Conservation (phyloP, 2,113 vertebrate species). For the Ptychochromis oligacanthus region DNA sequence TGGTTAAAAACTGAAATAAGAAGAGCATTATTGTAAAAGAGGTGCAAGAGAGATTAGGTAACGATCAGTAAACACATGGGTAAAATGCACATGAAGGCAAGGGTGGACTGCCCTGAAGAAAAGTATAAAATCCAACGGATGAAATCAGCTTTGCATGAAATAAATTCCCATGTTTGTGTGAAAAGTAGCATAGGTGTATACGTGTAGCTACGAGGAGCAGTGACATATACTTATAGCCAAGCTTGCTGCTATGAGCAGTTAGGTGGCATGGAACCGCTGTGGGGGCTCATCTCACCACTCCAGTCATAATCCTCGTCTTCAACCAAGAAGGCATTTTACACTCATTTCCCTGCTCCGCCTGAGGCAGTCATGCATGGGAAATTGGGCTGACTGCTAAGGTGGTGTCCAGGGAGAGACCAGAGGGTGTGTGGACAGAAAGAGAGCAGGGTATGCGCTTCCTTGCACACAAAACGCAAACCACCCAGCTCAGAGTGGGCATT, state of each 20-base stretch:
- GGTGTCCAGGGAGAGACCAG: conserved; percentile 33
- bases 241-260: conserved; percentile 17
- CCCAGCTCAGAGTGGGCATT: not conserved
- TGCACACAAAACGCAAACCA: conserved; percentile 17
- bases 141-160: not conserved
- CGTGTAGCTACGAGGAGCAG: conserved; percentile 1
- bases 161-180: not conserved
- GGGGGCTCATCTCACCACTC: conserved; percentile 35
- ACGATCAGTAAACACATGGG: not conserved
- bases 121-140: not conserved
- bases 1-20: not conserved
- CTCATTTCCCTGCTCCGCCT: conserved; percentile 51
- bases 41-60: not conserved
- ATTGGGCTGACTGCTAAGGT: conserved; percentile 48
- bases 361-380: conserved; percentile 58
- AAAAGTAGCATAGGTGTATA: not conserved
- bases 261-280: conserved; percentile 41
- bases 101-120: not conserved
- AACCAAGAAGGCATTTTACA: conserved; percentile 58
- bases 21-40: not conserved
- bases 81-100: not conserved
- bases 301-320: conserved; percentile 53
- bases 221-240: conserved; percentile 11
- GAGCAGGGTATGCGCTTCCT: conserved; percentile 18
- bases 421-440: conserved; percentile 43